Base-by-base conservation (phyloP, 2,113 vertebrate genomes). In the Rhegmatorhina hoffmannsi region DNA sequence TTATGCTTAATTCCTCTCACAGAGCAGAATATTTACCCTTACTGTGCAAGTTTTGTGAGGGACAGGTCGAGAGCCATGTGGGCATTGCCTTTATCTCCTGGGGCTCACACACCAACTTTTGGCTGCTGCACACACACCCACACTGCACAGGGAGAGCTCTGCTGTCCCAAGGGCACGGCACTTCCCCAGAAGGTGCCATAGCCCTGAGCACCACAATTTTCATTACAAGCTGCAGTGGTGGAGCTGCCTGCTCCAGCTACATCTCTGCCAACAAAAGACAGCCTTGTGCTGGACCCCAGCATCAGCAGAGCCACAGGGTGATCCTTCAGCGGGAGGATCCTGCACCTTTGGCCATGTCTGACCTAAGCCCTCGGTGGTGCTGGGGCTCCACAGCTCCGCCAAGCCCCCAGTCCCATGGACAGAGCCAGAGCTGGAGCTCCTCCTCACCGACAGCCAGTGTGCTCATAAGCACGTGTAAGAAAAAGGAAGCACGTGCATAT, bases 1-100 rank as follows among this genome's bases (percentile, higher is more conserved):
- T 96, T 96, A 94, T 55, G 92, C 89, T 87, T 96, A 96, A 96
- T 96, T 96, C 69, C 64, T 78, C 70, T 90, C 5, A 0, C 50
- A 69, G 68, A 95, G 83, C 16, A 29, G 78, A 89, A 96, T 85
- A 77, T 84, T 91, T 53, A 77, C 84, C 87, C 72, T 60, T 68
- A 6, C 24, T 9, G 19, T 8, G 13, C 28, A 76, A 59, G 62
- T 34, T 76, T n/a, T 44, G 43, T 0, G 0, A 90, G 49, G 66
- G 74, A 52, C 1, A 7, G 59, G 85, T 62, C 55, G 38, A 34
- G 34, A 78, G 33, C 14, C 49, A 31, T 13, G 0, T 1, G 31
- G 33, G 46, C 14, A 14, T 16, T 58, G 62, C 29, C n/a, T 24
- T 50, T 26, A 44, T 34, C 15, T 60, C 62, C 26, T 31, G 11